Evolutionary conservation across 2,113 vertebrate species (phyloP).

Genomic region (Scytalopus superciliaris): DNA sequence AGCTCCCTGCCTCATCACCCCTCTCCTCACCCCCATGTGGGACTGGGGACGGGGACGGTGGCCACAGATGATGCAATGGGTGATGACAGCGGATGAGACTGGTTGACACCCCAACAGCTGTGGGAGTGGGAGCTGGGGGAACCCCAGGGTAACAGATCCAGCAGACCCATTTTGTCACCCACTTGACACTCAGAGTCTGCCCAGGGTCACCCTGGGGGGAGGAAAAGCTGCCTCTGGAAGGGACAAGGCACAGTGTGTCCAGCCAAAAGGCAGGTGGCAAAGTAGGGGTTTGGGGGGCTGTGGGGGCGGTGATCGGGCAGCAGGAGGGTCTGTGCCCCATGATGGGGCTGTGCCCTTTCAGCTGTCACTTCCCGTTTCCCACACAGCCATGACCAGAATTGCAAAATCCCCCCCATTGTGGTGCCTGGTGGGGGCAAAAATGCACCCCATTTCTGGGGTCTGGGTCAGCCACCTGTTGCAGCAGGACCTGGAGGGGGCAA

Average conservation of each 20-base stretch:
- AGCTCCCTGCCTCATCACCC: neutral
- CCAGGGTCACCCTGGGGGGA: neutral
- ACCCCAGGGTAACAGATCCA: neutral
- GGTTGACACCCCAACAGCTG: neutral
- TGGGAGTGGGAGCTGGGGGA: neutral
- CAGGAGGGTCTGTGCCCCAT: neutral
- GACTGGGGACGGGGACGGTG: neutral
- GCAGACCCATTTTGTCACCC: neutral
- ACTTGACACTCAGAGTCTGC: neutral
- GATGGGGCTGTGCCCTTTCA: fast-evolving
- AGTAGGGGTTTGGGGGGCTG: neutral
- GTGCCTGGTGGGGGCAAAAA: neutral
- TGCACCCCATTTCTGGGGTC: neutral
- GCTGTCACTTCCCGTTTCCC: neutral
- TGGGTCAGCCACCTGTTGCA: neutral
- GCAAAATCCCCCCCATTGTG: neutral
- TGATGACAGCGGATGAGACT: neutral
- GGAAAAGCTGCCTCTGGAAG: neutral
- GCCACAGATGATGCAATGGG: fast-evolving
- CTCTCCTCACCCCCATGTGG: neutral
- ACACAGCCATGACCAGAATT: fast-evolving
- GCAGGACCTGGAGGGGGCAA: neutral
- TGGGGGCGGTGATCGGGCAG: fast-evolving
- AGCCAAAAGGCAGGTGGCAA: neutral
- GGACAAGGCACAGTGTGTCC: fast-evolving